A percentile compares a stretch with the other conserved stretches of the same genome.
Conservation (phyloP, 1,140 invertebrate species). For the Penaeus chinensis region DNA sequence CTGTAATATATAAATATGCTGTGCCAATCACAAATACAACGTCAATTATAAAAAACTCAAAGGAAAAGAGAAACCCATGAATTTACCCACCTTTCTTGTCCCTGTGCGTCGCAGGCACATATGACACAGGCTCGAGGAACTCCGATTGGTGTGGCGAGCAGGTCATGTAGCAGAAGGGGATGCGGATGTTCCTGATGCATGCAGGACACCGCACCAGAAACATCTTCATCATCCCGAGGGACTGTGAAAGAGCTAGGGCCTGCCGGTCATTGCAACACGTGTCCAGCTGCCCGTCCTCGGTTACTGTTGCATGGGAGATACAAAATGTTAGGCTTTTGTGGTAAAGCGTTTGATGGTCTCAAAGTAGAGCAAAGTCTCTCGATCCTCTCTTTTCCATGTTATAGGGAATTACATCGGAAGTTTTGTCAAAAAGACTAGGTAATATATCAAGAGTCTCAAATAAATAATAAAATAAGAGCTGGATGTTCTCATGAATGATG, state of each 20-base stretch:
- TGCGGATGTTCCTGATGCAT: constrained; percentile 84
- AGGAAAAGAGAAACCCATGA: neutral
- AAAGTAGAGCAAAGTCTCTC: neutral
- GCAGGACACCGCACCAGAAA: constrained; percentile 85
- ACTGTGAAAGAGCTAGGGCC: constrained; percentile 64
- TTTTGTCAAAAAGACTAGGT: too few species aligned
- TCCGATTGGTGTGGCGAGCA: constrained; percentile 82
- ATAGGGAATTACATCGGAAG: too few species aligned
- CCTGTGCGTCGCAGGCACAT: constrained; percentile 46
- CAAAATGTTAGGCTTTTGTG: neutral
- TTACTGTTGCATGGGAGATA: neutral
- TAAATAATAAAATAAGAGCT: too few species aligned
- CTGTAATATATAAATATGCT: neutral
- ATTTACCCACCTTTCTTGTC: constrained; percentile 42
- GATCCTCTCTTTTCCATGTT: too few species aligned
- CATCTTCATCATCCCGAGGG: constrained; percentile 73
- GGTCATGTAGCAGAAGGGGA: constrained; percentile 85
- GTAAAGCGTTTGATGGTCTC: neutral
- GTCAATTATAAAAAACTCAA: neutral
- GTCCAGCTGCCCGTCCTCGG: constrained; percentile 42
- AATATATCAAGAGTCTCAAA: too few species aligned
- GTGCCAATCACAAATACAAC: neutral
- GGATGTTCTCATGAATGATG: too few species aligned
- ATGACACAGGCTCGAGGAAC: constrained; percentile 76
- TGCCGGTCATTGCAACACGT: constrained; percentile 68